These are phyloP conservation scores for Idaea straminata DNA, from an alignment of 2,888 invertebrate species.

Conservation along the genomic window DNA sequence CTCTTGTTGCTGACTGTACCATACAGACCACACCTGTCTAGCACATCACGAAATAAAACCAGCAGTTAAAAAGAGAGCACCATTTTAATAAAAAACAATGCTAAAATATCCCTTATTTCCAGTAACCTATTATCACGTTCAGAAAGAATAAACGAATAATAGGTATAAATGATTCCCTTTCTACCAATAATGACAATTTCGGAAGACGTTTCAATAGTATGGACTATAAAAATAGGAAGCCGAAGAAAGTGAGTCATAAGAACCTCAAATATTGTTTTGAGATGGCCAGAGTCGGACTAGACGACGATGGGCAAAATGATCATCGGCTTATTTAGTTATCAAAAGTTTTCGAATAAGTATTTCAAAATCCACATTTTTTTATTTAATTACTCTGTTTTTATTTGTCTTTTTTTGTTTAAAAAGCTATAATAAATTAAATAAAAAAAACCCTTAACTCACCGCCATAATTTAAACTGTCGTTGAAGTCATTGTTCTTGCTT, in stretches of 20 bases:
- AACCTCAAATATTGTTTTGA: not conserved
- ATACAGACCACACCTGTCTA: not conserved
- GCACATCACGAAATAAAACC: not conserved
- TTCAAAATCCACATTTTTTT: too few species aligned
- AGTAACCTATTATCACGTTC: not conserved
- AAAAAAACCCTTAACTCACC: too few species aligned
- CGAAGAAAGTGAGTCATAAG: not conserved
- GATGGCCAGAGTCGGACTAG: not conserved
- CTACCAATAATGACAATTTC: not conserved
- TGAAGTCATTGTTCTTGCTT: too few species aligned
- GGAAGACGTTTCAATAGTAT: not conserved
- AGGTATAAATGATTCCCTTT: not conserved
- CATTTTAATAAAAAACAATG: not conserved
- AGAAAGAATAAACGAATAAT: not conserved
- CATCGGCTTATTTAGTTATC: not conserved
- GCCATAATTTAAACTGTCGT: too few species aligned
- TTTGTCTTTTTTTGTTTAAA: too few species aligned
- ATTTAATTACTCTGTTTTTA: too few species aligned
- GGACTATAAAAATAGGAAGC: conserved; percentile 1
- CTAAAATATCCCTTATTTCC: not conserved
- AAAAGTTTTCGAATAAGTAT: not conserved
- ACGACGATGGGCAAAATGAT: not conserved
- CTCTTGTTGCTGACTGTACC: not conserved
- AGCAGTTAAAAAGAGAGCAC: not conserved
- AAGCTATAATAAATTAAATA: too few species aligned